Conservation (phyloP, 2,888 invertebrate species). For the Chydorus sphaericus region DNA sequence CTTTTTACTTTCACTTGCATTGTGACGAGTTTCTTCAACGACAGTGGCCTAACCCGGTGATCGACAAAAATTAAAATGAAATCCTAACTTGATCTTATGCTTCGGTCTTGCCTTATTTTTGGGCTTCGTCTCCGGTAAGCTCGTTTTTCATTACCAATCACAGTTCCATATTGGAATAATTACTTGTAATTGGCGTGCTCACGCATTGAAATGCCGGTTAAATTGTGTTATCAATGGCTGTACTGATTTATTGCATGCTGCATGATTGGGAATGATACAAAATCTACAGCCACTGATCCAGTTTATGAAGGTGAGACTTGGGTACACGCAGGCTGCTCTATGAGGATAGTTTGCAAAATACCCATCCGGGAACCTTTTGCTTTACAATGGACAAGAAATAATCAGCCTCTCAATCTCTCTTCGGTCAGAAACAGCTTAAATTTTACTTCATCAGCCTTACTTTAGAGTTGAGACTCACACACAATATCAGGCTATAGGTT, state of each 20-base stretch:
- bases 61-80: too few relatives aligned
- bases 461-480: neutral
- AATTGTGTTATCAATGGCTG: too few relatives aligned
- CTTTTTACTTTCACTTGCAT: too few relatives aligned
- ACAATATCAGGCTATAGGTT: neutral
- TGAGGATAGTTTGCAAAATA: conserved; percentile 15
- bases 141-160: neutral
- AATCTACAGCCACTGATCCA: conserved; percentile 6
- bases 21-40: too few relatives aligned
- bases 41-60: too few relatives aligned
- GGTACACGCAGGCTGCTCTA: conserved; percentile 15
- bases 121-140: neutral
- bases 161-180: too few relatives aligned
- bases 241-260: neutral
- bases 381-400: conserved; percentile 14
- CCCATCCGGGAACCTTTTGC: conserved; percentile 11
- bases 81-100: too few relatives aligned
- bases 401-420: conserved; percentile 1
- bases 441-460: neutral
- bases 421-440: neutral
- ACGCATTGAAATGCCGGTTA: too few relatives aligned
- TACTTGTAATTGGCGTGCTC: too few relatives aligned
- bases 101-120: neutral
- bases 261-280: neutral
- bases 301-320: conserved; percentile 16